Evolutionary conservation across 1,140 invertebrate species (phyloP), one percentile per base, ranked within the genome.

Genomic region (Periplaneta americana): DNA sequence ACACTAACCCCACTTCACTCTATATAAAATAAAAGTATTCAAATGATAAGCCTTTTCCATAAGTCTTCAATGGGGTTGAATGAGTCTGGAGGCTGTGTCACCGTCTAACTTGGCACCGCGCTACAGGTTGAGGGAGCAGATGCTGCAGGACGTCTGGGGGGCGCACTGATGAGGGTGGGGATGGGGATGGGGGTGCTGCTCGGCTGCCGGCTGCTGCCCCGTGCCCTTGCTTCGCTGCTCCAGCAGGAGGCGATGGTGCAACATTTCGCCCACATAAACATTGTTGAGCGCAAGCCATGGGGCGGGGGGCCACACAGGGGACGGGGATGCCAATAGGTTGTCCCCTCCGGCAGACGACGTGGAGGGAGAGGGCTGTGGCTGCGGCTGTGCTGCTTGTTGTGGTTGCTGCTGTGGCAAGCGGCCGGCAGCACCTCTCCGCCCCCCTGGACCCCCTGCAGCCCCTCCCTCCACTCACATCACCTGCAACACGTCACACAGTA

Each of bases 381-480:
- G 33, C 28, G 37, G n/a, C 28, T 31, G 36, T 28, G 66, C 17
- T 22, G 18, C 13, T 66, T 48, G 80, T 84, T 84, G 75, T 85
- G 57, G 79, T 82, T 28, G 74, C 37, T 85, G 83, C 82, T 86
- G 83, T 81, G 85, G 84, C 57, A 85, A 75, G 75, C 84, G 86
- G 82, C 80, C 79, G 82, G 84, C 84, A 76, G 85, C 85, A 83
- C 84, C 86, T 77, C 82, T 84, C 82, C 80, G 83, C 77, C 78
- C 82, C 34, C 80, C 84, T 80, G 34, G 32, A 33, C 57, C 80
- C 31, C 74, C 81, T 74, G 80, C 77, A 79, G 86, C 85, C 83
- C 85, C 85, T 78, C 89, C 87, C 88, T 90, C 89, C 86, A 88
- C 89, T 90, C 89, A 90, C 91, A 92, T 92, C 84, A 92, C 91